Evolutionary conservation across 2,797 vertebrate genomes (phyloP), one percentile per base, ranked within the genome.

Genomic region (Enteromius anoplus): DNA sequence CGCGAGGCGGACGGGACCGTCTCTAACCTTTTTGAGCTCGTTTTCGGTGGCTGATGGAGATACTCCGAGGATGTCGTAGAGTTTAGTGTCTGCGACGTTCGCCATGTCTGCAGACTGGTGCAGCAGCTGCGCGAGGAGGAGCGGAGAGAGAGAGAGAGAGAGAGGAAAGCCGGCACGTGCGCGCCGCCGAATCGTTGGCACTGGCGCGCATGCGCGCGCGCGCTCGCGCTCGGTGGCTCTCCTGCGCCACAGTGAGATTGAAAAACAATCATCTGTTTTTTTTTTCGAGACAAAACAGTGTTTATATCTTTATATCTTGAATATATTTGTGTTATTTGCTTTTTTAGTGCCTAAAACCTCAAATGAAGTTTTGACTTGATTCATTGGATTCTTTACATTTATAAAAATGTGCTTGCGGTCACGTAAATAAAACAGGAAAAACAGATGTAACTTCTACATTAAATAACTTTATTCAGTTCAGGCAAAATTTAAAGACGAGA

Each of bases 51-150:
- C 96, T 64, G 96, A 96, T 1, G 97, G 96, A 37, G 96, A 96
- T 83, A 99, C 96, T 75, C 98, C 97, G 75, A 98, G 96, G 88
- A 99, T 96, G 90, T 99, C 97, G 91, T 99, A 99, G 6, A 99
- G 95, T 91, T 97, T 98, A 21, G 97, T 99, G 88, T 99, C 97
- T 88, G 90, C 96, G 88, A 97, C 97, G 92, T 95, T 97, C 88
- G 97, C 95, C 98, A 99, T 98, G 92, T 91, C 95, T 82, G 34
- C 80, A 82, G 80, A 84, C 68, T 81, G 7, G 91, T 90, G 87
- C 88, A 84, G 89, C 89, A 88, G 84, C 88, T 76, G 82, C 89
- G 84, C 85, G 87, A 90, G 81, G 68, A 79, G 66, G 86, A 75
- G 72, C 53, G 5, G 45, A 42, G 71, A 23, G 3, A 51, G 69